A percentile compares a stretch with the other conserved stretches of the same genome.
phyloP scores from a whole-genome alignment of 2,888 invertebrate genomes.

The Lycaena phlaeas region DNA sequence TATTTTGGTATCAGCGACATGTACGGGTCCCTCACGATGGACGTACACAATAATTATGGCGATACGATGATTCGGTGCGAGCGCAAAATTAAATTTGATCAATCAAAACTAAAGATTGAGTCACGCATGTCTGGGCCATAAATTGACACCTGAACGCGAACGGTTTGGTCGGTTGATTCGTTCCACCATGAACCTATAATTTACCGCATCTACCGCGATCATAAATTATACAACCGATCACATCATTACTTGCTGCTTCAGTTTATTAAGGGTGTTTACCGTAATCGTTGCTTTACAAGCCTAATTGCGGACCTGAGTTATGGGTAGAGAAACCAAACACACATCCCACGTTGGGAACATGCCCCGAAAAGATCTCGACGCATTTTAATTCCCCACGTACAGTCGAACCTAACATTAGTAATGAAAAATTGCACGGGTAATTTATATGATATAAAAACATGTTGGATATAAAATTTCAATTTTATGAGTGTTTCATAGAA shows the following conservation, averaged over 20 bases:
- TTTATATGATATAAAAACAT: constrained; percentile 5
- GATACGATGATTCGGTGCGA: not conserved
- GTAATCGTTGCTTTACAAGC: constrained; percentile 20
- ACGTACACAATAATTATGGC: not conserved
- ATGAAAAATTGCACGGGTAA: constrained; percentile 8
- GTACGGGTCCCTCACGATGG: not conserved
- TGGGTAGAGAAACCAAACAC: constrained; percentile 21
- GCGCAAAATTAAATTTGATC: not conserved
- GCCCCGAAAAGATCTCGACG: constrained; percentile 8
- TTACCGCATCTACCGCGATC: constrained; percentile 9
- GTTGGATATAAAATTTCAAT: constrained; percentile 1
- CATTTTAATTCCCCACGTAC: constrained; percentile 10
- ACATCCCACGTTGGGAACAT: constrained; percentile 9
- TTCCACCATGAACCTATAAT: constrained; percentile 5
- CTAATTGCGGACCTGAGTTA: constrained; percentile 22
- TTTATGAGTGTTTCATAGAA: not conserved
- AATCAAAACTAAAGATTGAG: constrained; percentile 7
- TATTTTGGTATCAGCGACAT: too few relatives aligned
- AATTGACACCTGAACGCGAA: constrained; percentile 24
- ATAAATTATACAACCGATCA: constrained; percentile 12
- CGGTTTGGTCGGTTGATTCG: constrained; percentile 3
- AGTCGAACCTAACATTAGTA: constrained; percentile 7
- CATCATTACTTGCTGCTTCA: constrained; percentile 21
- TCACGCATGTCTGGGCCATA: constrained; percentile 15
- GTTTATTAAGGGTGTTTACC: constrained; percentile 22